A percentile compares a stretch with the other conserved stretches of the same genome.
Conservation (phyloP, 53 echinoderm and acorn worm genomes). For the Pentamera pediparva region DNA sequence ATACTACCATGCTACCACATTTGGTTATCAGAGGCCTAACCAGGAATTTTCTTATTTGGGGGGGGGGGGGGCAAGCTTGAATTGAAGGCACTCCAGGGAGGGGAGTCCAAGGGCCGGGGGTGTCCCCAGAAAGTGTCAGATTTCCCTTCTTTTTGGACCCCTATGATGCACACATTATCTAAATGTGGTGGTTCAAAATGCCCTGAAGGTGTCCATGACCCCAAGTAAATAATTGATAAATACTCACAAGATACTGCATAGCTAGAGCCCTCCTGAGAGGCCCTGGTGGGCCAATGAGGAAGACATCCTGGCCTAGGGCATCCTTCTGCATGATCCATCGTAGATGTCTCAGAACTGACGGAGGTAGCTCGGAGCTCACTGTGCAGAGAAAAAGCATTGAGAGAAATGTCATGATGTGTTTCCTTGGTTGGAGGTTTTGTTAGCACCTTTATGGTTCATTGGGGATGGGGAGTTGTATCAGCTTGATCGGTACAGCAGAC, state of each 20-base stretch:
- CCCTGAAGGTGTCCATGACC: not conserved
- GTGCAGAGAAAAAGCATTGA: conserved; percentile 2
- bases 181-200: not conserved
- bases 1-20: no score
- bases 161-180: not conserved
- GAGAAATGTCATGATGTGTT: not conserved
- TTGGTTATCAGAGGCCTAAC: no score
- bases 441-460: no score
- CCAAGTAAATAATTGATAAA: not conserved
- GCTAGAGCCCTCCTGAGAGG: conserved; percentile 86
- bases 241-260: conserved; percentile 86
- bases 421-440: no score
- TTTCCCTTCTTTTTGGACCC: no score
- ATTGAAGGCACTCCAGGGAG: no score
- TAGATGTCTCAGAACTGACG: conserved; percentile 81
- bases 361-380: conserved; percentile 78
- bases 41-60: no score
- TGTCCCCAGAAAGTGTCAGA: no score
- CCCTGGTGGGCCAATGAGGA: conserved; percentile 97
- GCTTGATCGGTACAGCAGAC: no score
- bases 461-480: no score
- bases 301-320: conserved; percentile 95
- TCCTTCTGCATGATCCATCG: conserved; percentile 99
- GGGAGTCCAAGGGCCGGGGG: no score
- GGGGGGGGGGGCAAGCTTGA: no score